Conservation (phyloP, 2,113 vertebrate species). For the Hippocampus comes region DNA sequence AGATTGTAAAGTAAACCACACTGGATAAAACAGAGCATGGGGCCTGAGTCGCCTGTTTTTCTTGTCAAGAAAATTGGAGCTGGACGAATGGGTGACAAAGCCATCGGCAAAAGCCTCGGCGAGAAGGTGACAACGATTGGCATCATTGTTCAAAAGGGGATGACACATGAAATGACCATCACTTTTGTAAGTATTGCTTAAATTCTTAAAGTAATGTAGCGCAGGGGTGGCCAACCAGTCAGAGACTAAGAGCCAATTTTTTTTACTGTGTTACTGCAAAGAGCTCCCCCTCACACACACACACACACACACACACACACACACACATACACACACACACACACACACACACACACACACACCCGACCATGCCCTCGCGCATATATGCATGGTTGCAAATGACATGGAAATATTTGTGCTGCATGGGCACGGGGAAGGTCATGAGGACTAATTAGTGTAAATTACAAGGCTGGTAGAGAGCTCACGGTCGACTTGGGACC, state of each 20-base stretch:
- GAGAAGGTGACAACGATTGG: neutral
- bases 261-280: no score
- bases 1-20: neutral
- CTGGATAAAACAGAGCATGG: neutral
- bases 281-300: no score
- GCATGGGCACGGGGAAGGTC: conserved; percentile 32
- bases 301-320: conserved; percentile 4
- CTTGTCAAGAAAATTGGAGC: neutral
- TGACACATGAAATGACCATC: no score
- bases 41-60: neutral
- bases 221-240: no score
- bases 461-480: neutral
- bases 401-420: conserved; percentile 48
- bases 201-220: no score
- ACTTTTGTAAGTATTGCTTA: no score
- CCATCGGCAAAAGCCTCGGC: neutral
- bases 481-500: no score
- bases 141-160: neutral
- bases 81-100: neutral
- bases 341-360: conserved; percentile 11
- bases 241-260: no score
- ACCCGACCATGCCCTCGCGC: conserved; percentile 12
- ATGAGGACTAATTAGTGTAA: conserved; percentile 34
- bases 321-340: conserved; percentile 1
- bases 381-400: conserved; percentile 28